These are phyloP conservation scores for Orthosia incerta DNA, from an alignment of 2,888 invertebrate genomes.

Conservation along the genomic window DNA sequence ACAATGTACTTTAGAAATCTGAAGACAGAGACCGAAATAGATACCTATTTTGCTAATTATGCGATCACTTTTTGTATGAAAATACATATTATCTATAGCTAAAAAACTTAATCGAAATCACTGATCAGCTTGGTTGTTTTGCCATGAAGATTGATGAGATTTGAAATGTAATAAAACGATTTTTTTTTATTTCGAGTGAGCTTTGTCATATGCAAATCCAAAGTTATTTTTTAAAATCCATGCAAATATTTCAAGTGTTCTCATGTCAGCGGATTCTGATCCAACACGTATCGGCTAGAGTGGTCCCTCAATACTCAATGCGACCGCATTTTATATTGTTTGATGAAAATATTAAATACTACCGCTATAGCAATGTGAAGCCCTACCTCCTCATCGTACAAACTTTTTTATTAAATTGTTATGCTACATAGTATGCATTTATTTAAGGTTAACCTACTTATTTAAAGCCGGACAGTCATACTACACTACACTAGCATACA, in stretches of 20 bases:
- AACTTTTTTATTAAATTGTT: background rate
- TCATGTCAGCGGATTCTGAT: constrained; percentile 10
- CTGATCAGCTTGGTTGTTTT: too few relatives aligned
- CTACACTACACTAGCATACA: background rate
- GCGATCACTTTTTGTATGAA: background rate
- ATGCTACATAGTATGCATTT: background rate
- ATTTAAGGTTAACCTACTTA: background rate
- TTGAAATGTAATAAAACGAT: too few relatives aligned
- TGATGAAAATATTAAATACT: constrained; percentile 1
- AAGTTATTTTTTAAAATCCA: constrained; percentile 11
- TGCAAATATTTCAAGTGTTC: constrained; percentile 34
- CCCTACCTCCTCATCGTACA: background rate
- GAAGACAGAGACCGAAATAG: background rate
- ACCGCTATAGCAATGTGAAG: background rate
- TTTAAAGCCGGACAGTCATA: background rate
- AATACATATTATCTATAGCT: background rate
- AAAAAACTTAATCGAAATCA: background rate
- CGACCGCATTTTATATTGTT: constrained; percentile 8
- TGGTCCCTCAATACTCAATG: constrained; percentile 10
- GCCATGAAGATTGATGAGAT: background rate
- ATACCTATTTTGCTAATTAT: background rate
- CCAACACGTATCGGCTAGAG: background rate
- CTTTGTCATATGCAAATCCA: background rate
- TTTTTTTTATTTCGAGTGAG: background rate
- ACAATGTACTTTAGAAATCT: constrained; percentile 2